Conservation (phyloP, 1,140 invertebrate species). For the Nautilus pompilius region DNA sequence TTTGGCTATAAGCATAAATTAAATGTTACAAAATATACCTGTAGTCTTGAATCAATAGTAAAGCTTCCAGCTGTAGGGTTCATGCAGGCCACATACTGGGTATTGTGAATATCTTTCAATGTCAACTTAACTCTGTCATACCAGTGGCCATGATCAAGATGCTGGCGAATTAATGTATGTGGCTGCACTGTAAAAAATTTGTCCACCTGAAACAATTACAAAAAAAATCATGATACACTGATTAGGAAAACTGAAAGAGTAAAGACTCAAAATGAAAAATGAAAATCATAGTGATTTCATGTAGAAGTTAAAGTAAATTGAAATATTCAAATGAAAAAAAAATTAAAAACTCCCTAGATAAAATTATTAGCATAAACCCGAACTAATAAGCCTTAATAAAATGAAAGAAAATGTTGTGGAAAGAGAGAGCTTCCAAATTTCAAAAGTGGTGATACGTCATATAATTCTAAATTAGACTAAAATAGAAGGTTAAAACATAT, state of each 20-base stretch:
- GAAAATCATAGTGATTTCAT: not conserved
- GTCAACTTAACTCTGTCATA: conserved; percentile 82
- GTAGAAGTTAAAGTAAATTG: no score
- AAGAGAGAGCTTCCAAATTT: not conserved
- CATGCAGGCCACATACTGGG: conserved; percentile 96
- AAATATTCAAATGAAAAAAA: no score
- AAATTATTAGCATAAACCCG: not conserved
- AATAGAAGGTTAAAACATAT: no score
- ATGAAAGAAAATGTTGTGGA: not conserved
- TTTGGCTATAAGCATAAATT: no score
- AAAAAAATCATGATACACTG: no score
- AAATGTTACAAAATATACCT: no score
- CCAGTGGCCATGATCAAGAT: conserved; percentile 95
- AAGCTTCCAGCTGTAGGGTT: conserved; percentile 96
- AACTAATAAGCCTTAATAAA: not conserved
- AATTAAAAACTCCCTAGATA: no score
- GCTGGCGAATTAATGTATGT: conserved; percentile 91
- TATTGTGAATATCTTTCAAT: conserved; percentile 93
- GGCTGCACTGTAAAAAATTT: conserved; percentile 92
- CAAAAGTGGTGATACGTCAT: no score
- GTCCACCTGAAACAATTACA: conserved; percentile 67
- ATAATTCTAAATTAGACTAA: no score
- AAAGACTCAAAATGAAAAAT: no score
- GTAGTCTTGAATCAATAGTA: conserved; percentile 89
- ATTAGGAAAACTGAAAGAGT: no score